Base-by-base conservation (phyloP, 2,797 vertebrate genomes). In the Sus cebifrons region DNA sequence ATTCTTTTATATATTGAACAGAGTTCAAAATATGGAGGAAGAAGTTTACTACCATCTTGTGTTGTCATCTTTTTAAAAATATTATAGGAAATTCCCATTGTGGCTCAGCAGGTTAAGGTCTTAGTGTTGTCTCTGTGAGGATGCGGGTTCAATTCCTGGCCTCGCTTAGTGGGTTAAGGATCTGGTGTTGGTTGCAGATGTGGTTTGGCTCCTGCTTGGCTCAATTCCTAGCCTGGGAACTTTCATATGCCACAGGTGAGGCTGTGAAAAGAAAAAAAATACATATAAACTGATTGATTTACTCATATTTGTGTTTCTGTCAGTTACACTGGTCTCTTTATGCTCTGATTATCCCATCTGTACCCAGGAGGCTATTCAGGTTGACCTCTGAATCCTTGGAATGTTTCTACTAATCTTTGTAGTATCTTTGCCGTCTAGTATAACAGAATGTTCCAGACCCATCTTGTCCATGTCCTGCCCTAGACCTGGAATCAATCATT, bases 21-120 rank as follows among this genome's bases (percentile, higher is more conserved):
- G 18, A 44, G 29, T 94, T 92, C 58, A 88, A 44, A 96, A 85
- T 73, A 70, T 79, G 78, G 56, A 44, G 9, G 65, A 21, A 67
- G 65, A 27, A 44, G 2, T 88, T 83, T 70, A 44, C 49, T 84
- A 27, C 11, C 62, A 36, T 85, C 20, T 36, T 92, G 58, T 65
- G 44, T 74, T 73, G 23, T 94, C 77, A 9, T 58, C 18, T 64
- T 75, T 93, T 93, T 32, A 29, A 64, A 91, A 79, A 29, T 62
- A 65, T 54, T 49, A 49, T 49, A 49, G 44, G 44, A 10, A 49
- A 10, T 49, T 49, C 7, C 44, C 44, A 49, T 49, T 49, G 44
- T 49, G 44, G 44, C 44, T 49, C 44, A 49, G 44, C 44, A 49
- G 44, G 44, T 6, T 49, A 49, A 49, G 44, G 44, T 49, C 44